Conservation (phyloP, 2,113 vertebrate species). For the Rhea pennata region DNA sequence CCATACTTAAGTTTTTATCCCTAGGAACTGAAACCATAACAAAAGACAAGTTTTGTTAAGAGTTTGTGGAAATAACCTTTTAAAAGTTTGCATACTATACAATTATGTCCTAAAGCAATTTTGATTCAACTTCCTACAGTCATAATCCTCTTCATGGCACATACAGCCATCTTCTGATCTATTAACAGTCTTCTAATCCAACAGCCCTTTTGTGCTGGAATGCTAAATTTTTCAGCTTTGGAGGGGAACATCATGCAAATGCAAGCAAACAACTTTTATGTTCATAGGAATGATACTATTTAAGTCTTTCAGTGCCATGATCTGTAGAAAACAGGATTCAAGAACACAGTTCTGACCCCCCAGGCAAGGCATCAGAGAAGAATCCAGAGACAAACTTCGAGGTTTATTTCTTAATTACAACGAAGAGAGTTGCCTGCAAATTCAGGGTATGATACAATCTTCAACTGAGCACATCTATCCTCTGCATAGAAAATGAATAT, state of each 20-base stretch:
- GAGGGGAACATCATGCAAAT: slow-evolving; percentile 53
- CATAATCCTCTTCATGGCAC: slow-evolving; percentile 54
- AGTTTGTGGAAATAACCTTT: slow-evolving; percentile 71
- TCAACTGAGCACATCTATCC: not conserved
- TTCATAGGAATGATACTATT: not conserved
- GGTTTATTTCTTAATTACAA: slow-evolving; percentile 52
- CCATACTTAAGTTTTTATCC: slow-evolving; percentile 38
- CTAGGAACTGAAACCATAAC: slow-evolving; percentile 56
- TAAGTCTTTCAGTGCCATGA: not conserved
- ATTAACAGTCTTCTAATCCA: slow-evolving; percentile 54
- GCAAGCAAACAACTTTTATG: slow-evolving; percentile 54
- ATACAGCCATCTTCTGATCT: slow-evolving; percentile 34
- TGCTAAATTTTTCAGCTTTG: slow-evolving; percentile 55
- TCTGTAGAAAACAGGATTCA: not conserved
- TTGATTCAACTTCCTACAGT: slow-evolving; percentile 40
- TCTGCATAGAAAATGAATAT: not conserved
- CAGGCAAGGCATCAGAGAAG: not conserved
- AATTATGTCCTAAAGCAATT: slow-evolving; percentile 42
- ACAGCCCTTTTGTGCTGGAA: slow-evolving; percentile 7
- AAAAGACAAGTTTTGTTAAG: slow-evolving; percentile 58
- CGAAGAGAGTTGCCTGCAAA: not conserved
- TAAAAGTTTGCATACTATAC: slow-evolving; percentile 43
- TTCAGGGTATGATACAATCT: not conserved
- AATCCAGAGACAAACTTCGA: not conserved
- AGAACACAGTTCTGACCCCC: not conserved